Conservation (phyloP, 2,888 invertebrate species). For the Alloplasta piceator region DNA sequence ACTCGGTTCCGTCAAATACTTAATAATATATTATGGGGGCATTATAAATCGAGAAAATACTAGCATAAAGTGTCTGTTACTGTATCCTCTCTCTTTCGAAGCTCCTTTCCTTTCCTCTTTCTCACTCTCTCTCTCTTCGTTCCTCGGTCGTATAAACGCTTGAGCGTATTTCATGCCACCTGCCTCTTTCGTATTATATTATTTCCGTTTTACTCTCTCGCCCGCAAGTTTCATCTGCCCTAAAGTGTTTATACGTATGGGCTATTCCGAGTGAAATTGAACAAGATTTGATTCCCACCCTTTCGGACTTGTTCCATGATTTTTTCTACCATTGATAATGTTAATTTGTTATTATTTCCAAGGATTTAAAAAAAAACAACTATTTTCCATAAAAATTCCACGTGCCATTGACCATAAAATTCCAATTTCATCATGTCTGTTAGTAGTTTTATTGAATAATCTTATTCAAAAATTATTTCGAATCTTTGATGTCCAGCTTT, state of each 20-base stretch:
- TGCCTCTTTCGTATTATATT: slow-evolving; percentile 53
- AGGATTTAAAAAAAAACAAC: too few species aligned
- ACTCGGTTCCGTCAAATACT: slow-evolving; percentile 21
- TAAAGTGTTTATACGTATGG: not conserved
- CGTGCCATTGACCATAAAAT: too few species aligned
- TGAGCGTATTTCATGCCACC: slow-evolving; percentile 54
- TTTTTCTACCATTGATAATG: too few species aligned
- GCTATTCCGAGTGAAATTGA: not conserved
- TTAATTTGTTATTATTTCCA: too few species aligned
- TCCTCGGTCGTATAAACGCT: slow-evolving; percentile 50
- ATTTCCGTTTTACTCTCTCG: slow-evolving; percentile 43
- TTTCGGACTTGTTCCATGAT: too few species aligned
- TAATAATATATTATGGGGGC: slow-evolving; percentile 43
- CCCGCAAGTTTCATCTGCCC: slow-evolving; percentile 14
- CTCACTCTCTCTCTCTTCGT: not conserved
- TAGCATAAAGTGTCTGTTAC: slow-evolving; percentile 46
- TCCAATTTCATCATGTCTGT: too few species aligned
- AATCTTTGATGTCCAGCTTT: too few species aligned
- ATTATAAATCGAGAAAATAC: slow-evolving; percentile 47
- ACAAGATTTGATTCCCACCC: too few species aligned
- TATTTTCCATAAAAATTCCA: too few species aligned
- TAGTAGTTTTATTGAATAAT: too few species aligned
- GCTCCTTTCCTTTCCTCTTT: not conserved
- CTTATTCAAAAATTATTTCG: too few species aligned
- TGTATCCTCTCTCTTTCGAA: slow-evolving; percentile 6